Percentiles rank a stretch among this genome's conserved stretches.
Conservation (phyloP, 1,140 invertebrate species). For the Maconellicoccus hirsutus region DNA sequence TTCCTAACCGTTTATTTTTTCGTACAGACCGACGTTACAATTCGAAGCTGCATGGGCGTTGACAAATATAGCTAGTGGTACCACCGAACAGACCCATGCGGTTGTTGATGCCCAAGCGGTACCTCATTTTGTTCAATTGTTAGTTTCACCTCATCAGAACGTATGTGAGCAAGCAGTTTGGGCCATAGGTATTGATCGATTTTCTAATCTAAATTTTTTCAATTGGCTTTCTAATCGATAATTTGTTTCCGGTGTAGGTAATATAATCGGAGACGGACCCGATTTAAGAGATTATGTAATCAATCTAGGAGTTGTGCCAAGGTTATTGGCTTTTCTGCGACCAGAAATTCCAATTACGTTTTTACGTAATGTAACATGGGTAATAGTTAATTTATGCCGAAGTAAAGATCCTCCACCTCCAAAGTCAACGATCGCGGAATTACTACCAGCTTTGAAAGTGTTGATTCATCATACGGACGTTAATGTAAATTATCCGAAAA, state of each 20-base stretch:
- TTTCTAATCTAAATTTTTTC: too few species aligned
- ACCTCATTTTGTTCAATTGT: constrained; percentile 81
- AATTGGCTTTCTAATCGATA: too few species aligned
- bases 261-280: constrained; percentile 89
- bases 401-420: constrained; percentile 90
- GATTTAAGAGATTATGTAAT: constrained; percentile 83
- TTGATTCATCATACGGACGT: constrained; percentile 92
- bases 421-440: constrained; percentile 73
- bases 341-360: constrained; percentile 87
- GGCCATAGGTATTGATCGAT: constrained; percentile 80
- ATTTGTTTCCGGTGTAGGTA: constrained; percentile 34
- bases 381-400: constrained; percentile 92
- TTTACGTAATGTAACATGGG: constrained; percentile 94
- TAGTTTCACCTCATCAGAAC: constrained; percentile 87
- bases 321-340: constrained; percentile 80
- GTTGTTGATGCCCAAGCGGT: constrained; percentile 91
- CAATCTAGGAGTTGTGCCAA: constrained; percentile 74
- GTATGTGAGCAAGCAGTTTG: constrained; percentile 99
- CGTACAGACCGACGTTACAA: constrained; percentile 72
- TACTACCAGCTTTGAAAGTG: constrained; percentile 85
- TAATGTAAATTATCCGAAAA: constrained; percentile 64
- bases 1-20: background rate
- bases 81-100: constrained; percentile 88
- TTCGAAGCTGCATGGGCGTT: constrained; percentile 99
- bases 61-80: constrained; percentile 97